These are phyloP conservation scores for Cepaea hortensis DNA, from an alignment of 2,888 invertebrate species.

Conservation along the genomic window DNA sequence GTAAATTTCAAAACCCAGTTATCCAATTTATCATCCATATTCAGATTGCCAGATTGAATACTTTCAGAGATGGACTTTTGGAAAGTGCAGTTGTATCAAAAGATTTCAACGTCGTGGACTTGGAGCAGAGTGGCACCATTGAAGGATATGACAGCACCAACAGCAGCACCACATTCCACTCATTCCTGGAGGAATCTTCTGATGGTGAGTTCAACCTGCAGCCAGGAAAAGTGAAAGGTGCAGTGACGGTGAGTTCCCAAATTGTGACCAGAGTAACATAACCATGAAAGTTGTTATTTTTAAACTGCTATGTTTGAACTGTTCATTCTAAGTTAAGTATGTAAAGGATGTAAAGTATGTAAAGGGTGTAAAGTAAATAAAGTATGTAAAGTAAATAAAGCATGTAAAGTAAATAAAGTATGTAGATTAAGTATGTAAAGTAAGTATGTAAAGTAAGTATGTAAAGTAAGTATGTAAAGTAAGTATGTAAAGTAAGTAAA, in stretches of 20 bases:
- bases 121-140: constrained; percentile 25
- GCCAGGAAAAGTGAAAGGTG: constrained; percentile 43
- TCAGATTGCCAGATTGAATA: neutral
- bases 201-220: constrained; percentile 47
- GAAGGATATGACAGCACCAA: constrained; percentile 53
- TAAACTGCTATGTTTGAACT: too few relatives aligned
- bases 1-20: too few relatives aligned
- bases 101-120: constrained; percentile 73
- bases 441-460: too few relatives aligned
- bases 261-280: neutral
- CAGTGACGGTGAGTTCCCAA: constrained; percentile 2
- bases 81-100: constrained; percentile 76
- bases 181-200: constrained; percentile 44
- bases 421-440: too few relatives aligned
- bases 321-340: too few relatives aligned
- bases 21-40: too few relatives aligned
- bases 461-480: too few relatives aligned
- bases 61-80: constrained; percentile 72
- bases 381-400: too few relatives aligned
- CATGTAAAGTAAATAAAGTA: too few relatives aligned
- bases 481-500: too few relatives aligned
- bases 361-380: too few relatives aligned
- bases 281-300: neutral
- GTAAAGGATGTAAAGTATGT: too few relatives aligned
- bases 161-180: constrained; percentile 53